A percentile compares a stretch with the other conserved stretches of the same genome.
These are phyloP conservation scores for Agrypnus murinus DNA, from an alignment of 2,888 invertebrate species.

Conservation along the genomic window DNA sequence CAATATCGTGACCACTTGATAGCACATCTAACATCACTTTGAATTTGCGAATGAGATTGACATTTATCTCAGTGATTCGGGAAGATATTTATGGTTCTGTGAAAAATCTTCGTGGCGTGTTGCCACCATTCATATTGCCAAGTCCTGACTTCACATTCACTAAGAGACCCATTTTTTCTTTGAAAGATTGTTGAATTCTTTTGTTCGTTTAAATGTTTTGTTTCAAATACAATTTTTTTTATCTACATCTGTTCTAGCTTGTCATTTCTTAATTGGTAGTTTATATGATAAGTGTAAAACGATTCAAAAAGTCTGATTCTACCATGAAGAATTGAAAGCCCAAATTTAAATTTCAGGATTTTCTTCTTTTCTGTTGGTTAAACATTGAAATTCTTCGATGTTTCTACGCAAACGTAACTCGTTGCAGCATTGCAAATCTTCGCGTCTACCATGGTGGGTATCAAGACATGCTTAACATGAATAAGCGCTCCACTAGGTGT, in stretches of 20 bases:
- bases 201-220: no score
- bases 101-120: constrained; percentile 2
- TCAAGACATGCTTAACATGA: no score
- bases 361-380: constrained; percentile 10
- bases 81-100: neutral
- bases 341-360: constrained; percentile 46
- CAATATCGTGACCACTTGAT: constrained; percentile 3
- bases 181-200: no score
- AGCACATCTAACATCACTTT: constrained; percentile 3
- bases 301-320: constrained; percentile 60
- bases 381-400: constrained; percentile 50
- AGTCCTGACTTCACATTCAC: constrained; percentile 60
- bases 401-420: constrained; percentile 59
- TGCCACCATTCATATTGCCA: constrained; percentile 56
- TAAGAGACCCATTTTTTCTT: no score
- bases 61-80: neutral
- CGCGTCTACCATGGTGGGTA: no score
- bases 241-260: no score
- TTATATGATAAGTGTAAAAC: no score
- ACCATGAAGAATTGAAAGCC: constrained; percentile 59
- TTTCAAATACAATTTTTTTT: no score
- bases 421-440: constrained; percentile 54
- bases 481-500: no score
- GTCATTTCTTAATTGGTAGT: no score
- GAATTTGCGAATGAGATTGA: neutral